Evolutionary conservation across 2,113 vertebrate species (phyloP).

Genomic region (Lepisosteus oculatus): DNA sequence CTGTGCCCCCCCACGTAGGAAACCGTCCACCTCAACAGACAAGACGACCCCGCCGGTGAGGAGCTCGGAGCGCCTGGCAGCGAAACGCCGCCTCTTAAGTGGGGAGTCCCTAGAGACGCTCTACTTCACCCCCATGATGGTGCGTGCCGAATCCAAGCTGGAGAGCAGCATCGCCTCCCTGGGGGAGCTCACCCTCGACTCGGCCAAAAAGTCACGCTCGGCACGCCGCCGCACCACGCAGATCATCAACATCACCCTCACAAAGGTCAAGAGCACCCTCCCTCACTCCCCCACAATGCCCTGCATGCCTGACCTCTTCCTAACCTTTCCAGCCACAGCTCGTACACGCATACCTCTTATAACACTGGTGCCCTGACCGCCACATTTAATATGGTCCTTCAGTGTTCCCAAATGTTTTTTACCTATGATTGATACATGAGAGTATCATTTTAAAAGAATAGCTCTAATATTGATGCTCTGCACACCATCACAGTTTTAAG

Average conservation of each 20-base stretch:
- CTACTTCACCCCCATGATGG: constrained; percentile 80
- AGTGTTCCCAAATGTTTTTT: too few relatives aligned
- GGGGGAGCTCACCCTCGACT: constrained; percentile 56
- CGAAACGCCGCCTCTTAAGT: constrained; percentile 52
- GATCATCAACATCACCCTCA: constrained; percentile 83
- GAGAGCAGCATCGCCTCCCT: constrained; percentile 60
- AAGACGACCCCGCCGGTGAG: constrained; percentile 56
- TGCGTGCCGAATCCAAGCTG: constrained; percentile 42
- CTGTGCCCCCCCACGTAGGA: constrained; percentile 47
- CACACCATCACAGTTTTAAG: too few relatives aligned
- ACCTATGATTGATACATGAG: too few relatives aligned
- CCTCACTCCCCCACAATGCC: neutral
- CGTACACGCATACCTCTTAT: too few relatives aligned
- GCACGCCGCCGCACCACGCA: constrained; percentile 78
- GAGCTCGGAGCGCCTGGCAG: constrained; percentile 61
- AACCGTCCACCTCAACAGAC: constrained; percentile 46
- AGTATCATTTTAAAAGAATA: too few relatives aligned
- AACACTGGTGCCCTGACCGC: too few relatives aligned
- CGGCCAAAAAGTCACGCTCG: constrained; percentile 59
- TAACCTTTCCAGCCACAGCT: too few relatives aligned
- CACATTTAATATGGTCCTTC: too few relatives aligned
- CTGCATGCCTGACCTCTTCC: too few relatives aligned
- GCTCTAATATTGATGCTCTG: too few relatives aligned
- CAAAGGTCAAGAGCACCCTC: constrained; percentile 65
- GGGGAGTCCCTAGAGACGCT: constrained; percentile 78